Conservation (phyloP, 1,140 invertebrate genomes). For the Drosophila fuyamai region DNA sequence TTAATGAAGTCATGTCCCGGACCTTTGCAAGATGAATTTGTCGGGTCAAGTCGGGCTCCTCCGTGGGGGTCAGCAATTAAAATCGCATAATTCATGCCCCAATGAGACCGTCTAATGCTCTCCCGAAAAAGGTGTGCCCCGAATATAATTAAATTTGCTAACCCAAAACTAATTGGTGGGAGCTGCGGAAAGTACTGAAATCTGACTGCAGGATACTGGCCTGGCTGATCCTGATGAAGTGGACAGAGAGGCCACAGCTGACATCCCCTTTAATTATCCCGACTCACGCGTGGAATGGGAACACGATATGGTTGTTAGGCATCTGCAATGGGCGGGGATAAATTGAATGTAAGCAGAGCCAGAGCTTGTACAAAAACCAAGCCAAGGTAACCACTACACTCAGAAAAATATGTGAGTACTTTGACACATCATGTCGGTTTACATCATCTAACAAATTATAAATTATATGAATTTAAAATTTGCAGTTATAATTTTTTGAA, state of each 20-base stretch:
- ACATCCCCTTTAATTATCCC: conserved; percentile 75
- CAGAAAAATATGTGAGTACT: neutral
- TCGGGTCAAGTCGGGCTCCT: conserved; percentile 43
- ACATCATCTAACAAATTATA: no score
- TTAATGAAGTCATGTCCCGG: conserved; percentile 56
- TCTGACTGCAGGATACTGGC: conserved; percentile 13
- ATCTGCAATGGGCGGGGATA: conserved; percentile 22
- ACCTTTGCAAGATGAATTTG: conserved; percentile 64
- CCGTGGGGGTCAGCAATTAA: conserved; percentile 70
- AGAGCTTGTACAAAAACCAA: conserved; percentile 29
- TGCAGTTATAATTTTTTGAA: no score
- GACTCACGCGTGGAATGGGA: conserved; percentile 26
- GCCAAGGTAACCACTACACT: conserved; percentile 25
- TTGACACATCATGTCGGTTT: no score
- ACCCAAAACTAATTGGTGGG: conserved; percentile 70
- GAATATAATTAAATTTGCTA: conserved; percentile 74
- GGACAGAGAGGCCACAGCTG: conserved; percentile 44
- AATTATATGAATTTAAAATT: no score
- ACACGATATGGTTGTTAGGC: conserved; percentile 56
- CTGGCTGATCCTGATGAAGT: conserved; percentile 51
- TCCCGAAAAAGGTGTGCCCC: conserved; percentile 19
- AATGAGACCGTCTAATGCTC: conserved; percentile 32
- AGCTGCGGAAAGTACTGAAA: conserved; percentile 19
- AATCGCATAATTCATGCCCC: conserved; percentile 74
- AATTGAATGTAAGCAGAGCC: conserved; percentile 38